A percentile compares a stretch with the other conserved stretches of the same genome.
phyloP scores from a whole-genome alignment of 2,888 invertebrate genomes.

The Cephus pygmeus region DNA sequence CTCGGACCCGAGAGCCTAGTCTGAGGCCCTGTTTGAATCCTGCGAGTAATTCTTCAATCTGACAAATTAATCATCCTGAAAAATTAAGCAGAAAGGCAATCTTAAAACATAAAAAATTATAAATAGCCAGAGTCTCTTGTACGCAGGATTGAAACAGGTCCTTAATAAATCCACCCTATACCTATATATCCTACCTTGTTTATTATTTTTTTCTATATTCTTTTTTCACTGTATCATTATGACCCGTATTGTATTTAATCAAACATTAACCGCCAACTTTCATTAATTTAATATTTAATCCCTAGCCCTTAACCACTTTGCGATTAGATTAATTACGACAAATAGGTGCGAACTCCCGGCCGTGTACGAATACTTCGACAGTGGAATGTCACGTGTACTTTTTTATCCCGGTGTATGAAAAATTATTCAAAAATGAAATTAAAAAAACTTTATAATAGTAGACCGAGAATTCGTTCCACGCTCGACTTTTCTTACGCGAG shows the following conservation, averaged over 20 bases:
- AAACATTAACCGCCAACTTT: constrained; percentile 32
- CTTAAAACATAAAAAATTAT: constrained; percentile 10
- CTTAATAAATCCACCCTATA: constrained; percentile 36
- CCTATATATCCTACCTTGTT: not conserved
- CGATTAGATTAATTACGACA: constrained; percentile 6
- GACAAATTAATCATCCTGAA: not conserved
- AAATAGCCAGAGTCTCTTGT: not conserved
- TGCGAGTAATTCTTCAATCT: constrained; percentile 32
- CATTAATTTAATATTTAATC: constrained; percentile 46
- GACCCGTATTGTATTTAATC: constrained; percentile 41
- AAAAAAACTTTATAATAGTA: not conserved
- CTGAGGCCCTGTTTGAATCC: constrained; percentile 51
- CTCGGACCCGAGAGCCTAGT: constrained; percentile 54
- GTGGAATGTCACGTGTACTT: constrained; percentile 9
- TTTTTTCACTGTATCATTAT: constrained; percentile 12
- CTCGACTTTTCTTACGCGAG: not conserved
- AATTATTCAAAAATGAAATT: not conserved
- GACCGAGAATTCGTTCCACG: not conserved
- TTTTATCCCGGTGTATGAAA: not conserved
- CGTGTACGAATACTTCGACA: constrained; percentile 5
- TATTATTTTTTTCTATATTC: constrained; percentile 33
- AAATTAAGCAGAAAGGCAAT: not conserved
- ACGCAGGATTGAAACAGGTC: constrained; percentile 32
- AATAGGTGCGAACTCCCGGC: not conserved
- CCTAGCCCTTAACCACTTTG: constrained; percentile 5